Evolutionary conservation across 2,113 vertebrate genomes (phyloP).

Genomic region (Triplophysa rosa): DNA sequence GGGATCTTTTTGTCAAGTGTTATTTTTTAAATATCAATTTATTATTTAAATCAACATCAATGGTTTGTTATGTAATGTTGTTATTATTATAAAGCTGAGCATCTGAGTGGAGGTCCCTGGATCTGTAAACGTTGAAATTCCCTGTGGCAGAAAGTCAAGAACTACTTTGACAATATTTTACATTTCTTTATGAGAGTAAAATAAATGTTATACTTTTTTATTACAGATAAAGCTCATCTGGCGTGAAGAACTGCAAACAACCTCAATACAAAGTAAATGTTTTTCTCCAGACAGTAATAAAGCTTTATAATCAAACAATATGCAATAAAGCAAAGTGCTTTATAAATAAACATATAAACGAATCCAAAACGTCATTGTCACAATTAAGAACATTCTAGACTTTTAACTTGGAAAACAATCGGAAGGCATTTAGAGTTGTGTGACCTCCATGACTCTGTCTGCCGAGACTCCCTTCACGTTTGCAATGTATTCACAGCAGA

Average conservation of each 20-base stretch:
- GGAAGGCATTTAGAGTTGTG: slow-evolving; percentile 59
- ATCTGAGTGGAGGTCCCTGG: too few species aligned
- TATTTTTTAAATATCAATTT: too few species aligned
- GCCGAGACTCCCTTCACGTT: slow-evolving; percentile 59
- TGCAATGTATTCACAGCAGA: slow-evolving; percentile 60
- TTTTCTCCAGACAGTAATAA: slow-evolving; percentile 10
- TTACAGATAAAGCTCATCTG: slow-evolving; percentile 67
- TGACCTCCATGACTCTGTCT: slow-evolving; percentile 57
- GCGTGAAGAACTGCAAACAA: slow-evolving; percentile 47
- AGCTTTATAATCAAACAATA: neutral
- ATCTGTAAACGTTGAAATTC: neutral
- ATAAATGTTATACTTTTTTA: neutral
- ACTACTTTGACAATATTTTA: neutral
- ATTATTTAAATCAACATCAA: too few species aligned
- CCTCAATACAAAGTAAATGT: neutral
- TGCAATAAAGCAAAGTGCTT: neutral
- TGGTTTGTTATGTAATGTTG: too few species aligned
- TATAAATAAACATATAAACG: neutral
- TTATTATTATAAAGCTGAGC: too few species aligned
- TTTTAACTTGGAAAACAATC: slow-evolving; percentile 63
- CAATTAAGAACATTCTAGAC: neutral
- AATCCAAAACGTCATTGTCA: neutral
- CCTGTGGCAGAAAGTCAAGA: neutral
- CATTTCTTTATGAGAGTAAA: neutral
- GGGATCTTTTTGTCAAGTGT: too few species aligned